These are phyloP conservation scores for Promerops cafer DNA, from an alignment of 2,113 vertebrate genomes.

Conservation along the genomic window DNA sequence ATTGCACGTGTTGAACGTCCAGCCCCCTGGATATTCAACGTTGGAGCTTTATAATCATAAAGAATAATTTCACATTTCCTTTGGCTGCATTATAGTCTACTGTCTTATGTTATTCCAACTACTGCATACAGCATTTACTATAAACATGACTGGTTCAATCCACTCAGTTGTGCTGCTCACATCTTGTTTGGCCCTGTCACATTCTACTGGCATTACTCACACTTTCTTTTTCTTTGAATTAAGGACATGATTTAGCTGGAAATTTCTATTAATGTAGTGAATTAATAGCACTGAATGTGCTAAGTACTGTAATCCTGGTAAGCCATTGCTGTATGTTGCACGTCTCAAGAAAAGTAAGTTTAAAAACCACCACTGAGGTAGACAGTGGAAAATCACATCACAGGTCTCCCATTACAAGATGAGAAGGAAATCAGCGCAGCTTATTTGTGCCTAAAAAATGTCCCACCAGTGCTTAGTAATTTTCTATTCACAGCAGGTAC, in stretches of 20 bases:
- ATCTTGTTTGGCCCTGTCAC: not conserved
- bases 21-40: not conserved
- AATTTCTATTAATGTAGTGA: not conserved
- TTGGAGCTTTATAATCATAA: not conserved
- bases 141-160: not conserved
- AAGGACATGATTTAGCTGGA: not conserved
- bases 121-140: not conserved
- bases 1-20: not conserved
- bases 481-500: constrained; percentile 51
- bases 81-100: not conserved
- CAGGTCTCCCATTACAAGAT: not conserved
- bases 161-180: not conserved
- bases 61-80: not conserved
- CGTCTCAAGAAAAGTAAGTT: not conserved
- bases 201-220: not conserved
- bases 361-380: not conserved
- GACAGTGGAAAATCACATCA: not conserved
- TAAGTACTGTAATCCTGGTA: not conserved
- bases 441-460: constrained; percentile 1
- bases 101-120: not conserved
- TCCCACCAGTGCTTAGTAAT: not conserved
- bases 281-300: not conserved
- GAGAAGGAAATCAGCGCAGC: not conserved
- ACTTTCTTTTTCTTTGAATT: not conserved
- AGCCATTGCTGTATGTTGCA: not conserved